A percentile compares a stretch with the other conserved stretches of the same genome.
Evolutionary conservation across 2,113 vertebrate genomes (phyloP).

Genomic region (Leptobrachium ailaonicum): DNA sequence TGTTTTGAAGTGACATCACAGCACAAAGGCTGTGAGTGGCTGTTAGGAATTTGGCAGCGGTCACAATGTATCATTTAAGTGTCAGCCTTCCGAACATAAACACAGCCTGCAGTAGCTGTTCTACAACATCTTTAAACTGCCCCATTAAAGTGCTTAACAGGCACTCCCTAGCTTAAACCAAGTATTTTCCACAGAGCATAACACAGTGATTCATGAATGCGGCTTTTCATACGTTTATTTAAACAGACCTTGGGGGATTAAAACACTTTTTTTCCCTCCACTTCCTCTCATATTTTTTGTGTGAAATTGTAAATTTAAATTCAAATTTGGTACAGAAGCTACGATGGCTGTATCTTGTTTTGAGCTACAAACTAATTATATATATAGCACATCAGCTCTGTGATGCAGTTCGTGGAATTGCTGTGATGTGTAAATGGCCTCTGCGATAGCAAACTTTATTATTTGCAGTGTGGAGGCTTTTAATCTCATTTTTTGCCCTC

Average conservation of each 20-base stretch:
- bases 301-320: slow-evolving; percentile 1
- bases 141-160: slow-evolving; percentile 24
- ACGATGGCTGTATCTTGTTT: not conserved
- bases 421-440: no score
- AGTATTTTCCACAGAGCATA: slow-evolving; percentile 39
- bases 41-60: slow-evolving; percentile 25
- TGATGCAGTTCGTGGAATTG: no score
- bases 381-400: not conserved
- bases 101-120: slow-evolving; percentile 28
- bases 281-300: slow-evolving; percentile 15
- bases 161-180: slow-evolving; percentile 35
- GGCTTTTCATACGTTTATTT: slow-evolving; percentile 16
- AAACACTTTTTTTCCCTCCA: slow-evolving; percentile 27
- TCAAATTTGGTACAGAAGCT: not conserved
- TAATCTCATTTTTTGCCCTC: no score
- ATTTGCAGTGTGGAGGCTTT: no score
- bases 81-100: slow-evolving; percentile 39
- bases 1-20: slow-evolving; percentile 44
- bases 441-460: no score
- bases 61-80: slow-evolving; percentile 19
- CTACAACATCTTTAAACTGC: slow-evolving; percentile 16
- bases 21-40: slow-evolving; percentile 30
- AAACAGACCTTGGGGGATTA: slow-evolving; percentile 35
- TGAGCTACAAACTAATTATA: not conserved
- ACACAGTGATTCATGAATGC: slow-evolving; percentile 45